These are phyloP conservation scores for Eulemur rubriventer DNA, from an alignment of 2,797 vertebrate genomes.

Conservation along the genomic window DNA sequence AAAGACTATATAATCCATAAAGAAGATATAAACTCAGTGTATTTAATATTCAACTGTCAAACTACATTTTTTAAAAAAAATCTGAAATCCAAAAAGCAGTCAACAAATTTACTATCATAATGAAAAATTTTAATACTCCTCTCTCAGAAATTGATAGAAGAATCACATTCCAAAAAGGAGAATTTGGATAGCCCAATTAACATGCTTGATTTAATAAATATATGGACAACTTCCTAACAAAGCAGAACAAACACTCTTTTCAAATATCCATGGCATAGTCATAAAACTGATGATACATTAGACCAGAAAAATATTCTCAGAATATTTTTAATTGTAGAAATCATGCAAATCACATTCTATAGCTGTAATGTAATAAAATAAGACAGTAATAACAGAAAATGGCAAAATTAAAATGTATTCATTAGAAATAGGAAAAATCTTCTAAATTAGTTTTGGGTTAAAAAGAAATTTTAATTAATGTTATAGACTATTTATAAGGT, in stretches of 20 bases:
- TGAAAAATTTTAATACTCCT: neutral
- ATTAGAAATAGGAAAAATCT: neutral
- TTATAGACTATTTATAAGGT: neutral
- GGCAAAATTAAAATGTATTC: constrained; percentile 34
- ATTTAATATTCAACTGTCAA: neutral
- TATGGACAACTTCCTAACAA: constrained; percentile 32
- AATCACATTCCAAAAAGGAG: neutral
- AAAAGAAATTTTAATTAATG: constrained; percentile 46
- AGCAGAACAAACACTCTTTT: constrained; percentile 49
- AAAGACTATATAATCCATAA: neutral
- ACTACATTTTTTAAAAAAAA: neutral
- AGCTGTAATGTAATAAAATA: neutral
- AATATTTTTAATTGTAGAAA: constrained; percentile 32
- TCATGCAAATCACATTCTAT: neutral
- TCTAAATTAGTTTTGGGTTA: constrained; percentile 9
- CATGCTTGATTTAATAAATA: constrained; percentile 46
- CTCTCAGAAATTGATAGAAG: constrained; percentile 23
- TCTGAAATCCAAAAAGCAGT: neutral
- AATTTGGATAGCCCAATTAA: constrained; percentile 1
- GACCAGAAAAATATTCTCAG: constrained; percentile 1
- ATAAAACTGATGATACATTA: neutral
- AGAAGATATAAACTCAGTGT: neutral
- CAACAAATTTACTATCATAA: neutral
- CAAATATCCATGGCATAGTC: neutral
- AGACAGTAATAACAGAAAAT: constrained; percentile 39